A percentile compares a stretch with the other conserved stretches of the same genome.
phyloP scores from a whole-genome alignment of 2,888 invertebrate species.

The Tortrix viridana region DNA sequence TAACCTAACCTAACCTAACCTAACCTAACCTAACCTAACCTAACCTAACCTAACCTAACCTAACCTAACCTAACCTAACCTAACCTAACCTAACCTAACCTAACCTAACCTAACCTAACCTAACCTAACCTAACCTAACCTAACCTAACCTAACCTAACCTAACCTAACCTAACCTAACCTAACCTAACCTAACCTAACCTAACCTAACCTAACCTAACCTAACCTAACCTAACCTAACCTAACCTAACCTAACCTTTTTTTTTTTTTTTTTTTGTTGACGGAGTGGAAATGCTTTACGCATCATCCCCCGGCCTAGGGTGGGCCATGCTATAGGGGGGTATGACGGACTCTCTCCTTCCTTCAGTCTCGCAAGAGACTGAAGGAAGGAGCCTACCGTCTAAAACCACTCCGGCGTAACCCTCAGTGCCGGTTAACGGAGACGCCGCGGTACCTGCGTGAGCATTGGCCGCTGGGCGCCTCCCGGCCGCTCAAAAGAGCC shows the following conservation, averaged over 20 bases:
- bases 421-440: no score
- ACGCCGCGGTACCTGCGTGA: no score
- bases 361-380: no score
- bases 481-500: no score
- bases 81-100: constrained; percentile 11
- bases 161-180: constrained; percentile 11
- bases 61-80: constrained; percentile 11
- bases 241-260: constrained; percentile 8
- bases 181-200: constrained; percentile 11
- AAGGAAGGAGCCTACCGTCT: no score
- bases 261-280: no score
- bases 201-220: constrained; percentile 11
- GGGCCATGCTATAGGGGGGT: no score
- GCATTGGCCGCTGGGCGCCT: no score
- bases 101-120: constrained; percentile 11
- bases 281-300: no score
- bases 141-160: constrained; percentile 11
- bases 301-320: no score
- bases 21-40: constrained; percentile 11
- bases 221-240: constrained; percentile 11
- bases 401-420: no score
- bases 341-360: no score
- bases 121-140: constrained; percentile 11
- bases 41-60: constrained; percentile 2
- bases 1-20: constrained; percentile 11